A percentile compares a stretch with the other conserved stretches of the same genome.
These are phyloP conservation scores for Elanoides forficatus DNA, from an alignment of 2,113 vertebrate species.

Conservation along the genomic window DNA sequence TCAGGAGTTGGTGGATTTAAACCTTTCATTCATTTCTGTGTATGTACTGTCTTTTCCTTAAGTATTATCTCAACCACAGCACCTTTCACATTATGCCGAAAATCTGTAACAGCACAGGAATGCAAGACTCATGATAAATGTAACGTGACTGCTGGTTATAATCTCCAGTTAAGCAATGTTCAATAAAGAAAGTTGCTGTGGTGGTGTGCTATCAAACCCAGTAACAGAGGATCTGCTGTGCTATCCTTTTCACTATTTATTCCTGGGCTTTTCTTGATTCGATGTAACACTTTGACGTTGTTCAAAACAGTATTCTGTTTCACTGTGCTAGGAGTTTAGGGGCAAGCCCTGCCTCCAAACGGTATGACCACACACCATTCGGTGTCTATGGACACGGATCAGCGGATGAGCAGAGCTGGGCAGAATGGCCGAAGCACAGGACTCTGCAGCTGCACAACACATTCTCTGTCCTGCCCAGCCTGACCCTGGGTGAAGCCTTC, in stretches of 20 bases:
- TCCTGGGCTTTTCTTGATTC: background rate
- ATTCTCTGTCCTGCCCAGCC: background rate
- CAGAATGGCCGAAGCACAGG: no score
- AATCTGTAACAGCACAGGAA: background rate
- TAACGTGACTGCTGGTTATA: background rate
- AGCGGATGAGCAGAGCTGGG: no score
- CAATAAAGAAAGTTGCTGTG: background rate
- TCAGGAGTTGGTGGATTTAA: background rate
- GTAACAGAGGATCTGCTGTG: rapidly evolving
- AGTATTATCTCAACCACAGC: background rate
- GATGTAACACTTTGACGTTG: rapidly evolving
- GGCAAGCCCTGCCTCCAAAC: background rate
- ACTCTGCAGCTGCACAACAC: background rate
- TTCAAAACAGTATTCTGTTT: rapidly evolving
- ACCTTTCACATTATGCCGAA: background rate
- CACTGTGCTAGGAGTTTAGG: rapidly evolving
- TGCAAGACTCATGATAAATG: background rate
- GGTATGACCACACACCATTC: rapidly evolving
- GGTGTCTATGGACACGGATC: rapidly evolving
- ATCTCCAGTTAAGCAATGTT: background rate
- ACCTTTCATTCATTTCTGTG: background rate
- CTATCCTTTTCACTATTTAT: background rate
- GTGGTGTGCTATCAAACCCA: background rate
- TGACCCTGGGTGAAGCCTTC: background rate
- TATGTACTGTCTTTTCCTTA: background rate